Evolutionary conservation across 2,888 invertebrate species (phyloP), one percentile per base, ranked within the genome.

Genomic region (Pyrgus malvae): DNA sequence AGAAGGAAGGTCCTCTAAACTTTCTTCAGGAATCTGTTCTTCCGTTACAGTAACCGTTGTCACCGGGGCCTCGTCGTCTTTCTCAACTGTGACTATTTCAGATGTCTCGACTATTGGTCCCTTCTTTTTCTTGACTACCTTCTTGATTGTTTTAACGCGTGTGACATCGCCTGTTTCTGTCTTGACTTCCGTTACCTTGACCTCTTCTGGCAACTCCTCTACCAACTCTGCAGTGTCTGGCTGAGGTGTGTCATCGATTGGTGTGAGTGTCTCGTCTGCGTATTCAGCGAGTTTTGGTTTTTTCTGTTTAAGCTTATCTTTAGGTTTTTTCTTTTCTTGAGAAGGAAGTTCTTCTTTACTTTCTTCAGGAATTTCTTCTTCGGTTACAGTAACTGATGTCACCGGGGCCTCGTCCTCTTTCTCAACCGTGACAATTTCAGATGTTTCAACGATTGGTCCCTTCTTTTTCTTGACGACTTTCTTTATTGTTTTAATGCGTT

Each of bases 131-230:
- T 48, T 58, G 6, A 37, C 37, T 0, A 37, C 17, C 37, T 17
- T 37, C 16, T 37, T 37, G 8, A 37, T 16, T 0, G 62, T 67
- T 42, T 65, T 68, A 3, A 78, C 77, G 58, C 9, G 37, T 68
- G 72, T 0, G 63, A 64, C 0, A 63, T 67, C 37, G 0, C 69
- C 69, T 0, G 60, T 61, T 14, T 70, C 61, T 0, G 68, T 62
- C 1, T 55, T 59, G 0, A 67, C 68, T 69, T 1, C 27, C 3
- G 23, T 23, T 3, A 42, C 29, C 14, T 42, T 42, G 1, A 42
- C 42, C 6, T 23, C 27, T 12, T 42, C 42, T 0, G 42, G 42
- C 8, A 27, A 2, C 70, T 5, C 63, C 60, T 33, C 23, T 2
- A 48, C 2, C 0, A 12, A 6, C 9, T 73, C 33, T 64, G 58